Base-by-base conservation (phyloP, 1,140 invertebrate genomes). In the Brachionus asplanchnoidis region DNA sequence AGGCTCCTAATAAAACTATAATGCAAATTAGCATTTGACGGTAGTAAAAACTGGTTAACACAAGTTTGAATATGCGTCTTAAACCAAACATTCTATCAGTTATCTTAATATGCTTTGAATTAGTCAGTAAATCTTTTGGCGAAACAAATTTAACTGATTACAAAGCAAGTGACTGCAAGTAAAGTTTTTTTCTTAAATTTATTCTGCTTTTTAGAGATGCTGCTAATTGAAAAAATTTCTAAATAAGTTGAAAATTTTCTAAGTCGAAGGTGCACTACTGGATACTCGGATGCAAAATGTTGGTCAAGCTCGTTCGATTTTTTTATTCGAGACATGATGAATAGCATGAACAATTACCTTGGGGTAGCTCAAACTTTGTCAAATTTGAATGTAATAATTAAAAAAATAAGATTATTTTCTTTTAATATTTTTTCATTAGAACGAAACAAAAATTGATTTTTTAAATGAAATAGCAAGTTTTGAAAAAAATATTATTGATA, bases 231-330 rank as follows among this genome's bases (percentile, higher is more conserved):
- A 14, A 53, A 53, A 53, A 53, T 14, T n/a, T 23, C 17, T 23
- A 60, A 60, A 20, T 60, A 60, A 60, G n/a, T 60, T 60, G 46
- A 53, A 68, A 68, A 32, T 68, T 32, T 14, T 68, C 4, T 68
- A 68, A 73, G 68, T 73, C 68, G 68, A 73, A 73, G 36, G 68
- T 73, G 68, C 17, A 73, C 68, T 8, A 73, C 68, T 46, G 68
- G 68, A 17, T 73, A 73, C 40, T 73, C 68, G 7, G 68, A 73
- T 42, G 32, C 32, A 17, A 26, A n/a, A 42, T 73, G 68, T 73
- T 73, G 68, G 68, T 40, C 68, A 17, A 42, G 68, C 2, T 73
- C 68, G 12, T 73, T 73, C 20, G 68, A 73, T 20, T 73, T 73
- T 73, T 73, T 73, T 42, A 73, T 73, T 6, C 32, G 32, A 73